These are phyloP conservation scores for Habropoda laboriosa DNA, from an alignment of 1,140 invertebrate genomes.

Conservation along the genomic window DNA sequence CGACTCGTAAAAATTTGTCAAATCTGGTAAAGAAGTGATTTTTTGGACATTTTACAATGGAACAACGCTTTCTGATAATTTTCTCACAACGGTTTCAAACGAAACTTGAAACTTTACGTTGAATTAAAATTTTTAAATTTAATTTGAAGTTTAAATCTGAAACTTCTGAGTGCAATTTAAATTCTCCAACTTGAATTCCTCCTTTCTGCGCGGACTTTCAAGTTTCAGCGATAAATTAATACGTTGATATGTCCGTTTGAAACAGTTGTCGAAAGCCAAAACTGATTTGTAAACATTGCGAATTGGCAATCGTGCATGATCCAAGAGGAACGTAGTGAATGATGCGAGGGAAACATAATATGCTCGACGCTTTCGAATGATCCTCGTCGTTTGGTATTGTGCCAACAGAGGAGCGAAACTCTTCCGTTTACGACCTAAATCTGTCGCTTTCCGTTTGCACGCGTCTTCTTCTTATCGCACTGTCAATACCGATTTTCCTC, in stretches of 20 bases:
- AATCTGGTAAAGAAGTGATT: no score
- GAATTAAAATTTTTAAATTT: no score
- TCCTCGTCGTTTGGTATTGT: constrained; percentile 51
- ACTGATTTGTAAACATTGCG: constrained; percentile 49
- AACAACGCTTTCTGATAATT: no score
- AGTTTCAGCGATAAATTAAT: constrained; percentile 1
- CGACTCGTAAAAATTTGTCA: no score
- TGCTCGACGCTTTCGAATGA: constrained; percentile 57
- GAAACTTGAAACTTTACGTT: no score
- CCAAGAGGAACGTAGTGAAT: constrained; percentile 40
- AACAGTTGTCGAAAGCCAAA: constrained; percentile 45
- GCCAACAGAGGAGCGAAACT: constrained; percentile 60
- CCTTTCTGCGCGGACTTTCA: neutral
- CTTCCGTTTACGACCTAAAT: constrained; percentile 57
- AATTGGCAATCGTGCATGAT: constrained; percentile 46
- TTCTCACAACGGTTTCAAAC: neutral
- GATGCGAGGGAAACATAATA: constrained; percentile 50
- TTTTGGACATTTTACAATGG: no score
- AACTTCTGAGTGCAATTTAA: no score
- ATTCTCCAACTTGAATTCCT: no score
- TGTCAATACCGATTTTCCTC: constrained; percentile 36
- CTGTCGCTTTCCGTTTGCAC: constrained; percentile 63
- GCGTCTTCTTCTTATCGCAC: constrained; percentile 40
- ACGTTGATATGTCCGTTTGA: neutral
- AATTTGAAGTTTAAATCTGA: no score